These are phyloP conservation scores for Cartodere bifasciata DNA, from an alignment of 2,888 invertebrate genomes.

Conservation along the genomic window DNA sequence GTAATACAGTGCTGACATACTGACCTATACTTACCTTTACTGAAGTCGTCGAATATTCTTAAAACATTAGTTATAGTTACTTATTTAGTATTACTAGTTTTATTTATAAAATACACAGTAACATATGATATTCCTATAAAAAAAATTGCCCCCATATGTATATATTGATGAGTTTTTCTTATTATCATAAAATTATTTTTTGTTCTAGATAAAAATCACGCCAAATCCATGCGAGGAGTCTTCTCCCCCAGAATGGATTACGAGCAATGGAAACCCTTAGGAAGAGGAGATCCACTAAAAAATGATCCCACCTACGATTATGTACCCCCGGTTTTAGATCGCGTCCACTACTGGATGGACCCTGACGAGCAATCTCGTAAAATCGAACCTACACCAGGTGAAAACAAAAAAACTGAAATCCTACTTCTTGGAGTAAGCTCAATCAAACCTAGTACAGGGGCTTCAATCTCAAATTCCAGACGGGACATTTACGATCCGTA, in stretches of 20 bases:
- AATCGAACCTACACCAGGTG: constrained; percentile 39
- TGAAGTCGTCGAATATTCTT: no score
- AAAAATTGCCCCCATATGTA: neutral
- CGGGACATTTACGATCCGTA: constrained; percentile 34
- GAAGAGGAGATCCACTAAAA: constrained; percentile 67
- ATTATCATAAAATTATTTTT: no score
- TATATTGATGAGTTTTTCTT: constrained; percentile 7
- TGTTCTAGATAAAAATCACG: constrained; percentile 18
- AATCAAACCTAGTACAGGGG: constrained; percentile 47
- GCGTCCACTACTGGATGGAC: constrained; percentile 71
- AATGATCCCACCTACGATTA: constrained; percentile 80
- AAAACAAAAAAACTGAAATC: constrained; percentile 50
- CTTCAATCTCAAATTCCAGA: constrained; percentile 29
- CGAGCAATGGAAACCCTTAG: constrained; percentile 75
- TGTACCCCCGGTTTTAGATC: constrained; percentile 66
- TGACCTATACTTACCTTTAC: constrained; percentile 9
- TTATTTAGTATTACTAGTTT: no score
- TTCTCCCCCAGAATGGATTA: constrained; percentile 70
- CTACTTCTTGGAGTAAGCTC: constrained; percentile 56
- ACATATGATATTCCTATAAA: neutral
- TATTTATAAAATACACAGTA: no score
- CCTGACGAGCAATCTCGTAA: constrained; percentile 45
- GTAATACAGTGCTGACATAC: constrained; percentile 11
- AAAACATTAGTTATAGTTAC: no score
- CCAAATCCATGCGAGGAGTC: constrained; percentile 31